Evolutionary conservation across 2,113 vertebrate species (phyloP), one percentile per base, ranked within the genome.

Genomic region (Desmodus rotundus): DNA sequence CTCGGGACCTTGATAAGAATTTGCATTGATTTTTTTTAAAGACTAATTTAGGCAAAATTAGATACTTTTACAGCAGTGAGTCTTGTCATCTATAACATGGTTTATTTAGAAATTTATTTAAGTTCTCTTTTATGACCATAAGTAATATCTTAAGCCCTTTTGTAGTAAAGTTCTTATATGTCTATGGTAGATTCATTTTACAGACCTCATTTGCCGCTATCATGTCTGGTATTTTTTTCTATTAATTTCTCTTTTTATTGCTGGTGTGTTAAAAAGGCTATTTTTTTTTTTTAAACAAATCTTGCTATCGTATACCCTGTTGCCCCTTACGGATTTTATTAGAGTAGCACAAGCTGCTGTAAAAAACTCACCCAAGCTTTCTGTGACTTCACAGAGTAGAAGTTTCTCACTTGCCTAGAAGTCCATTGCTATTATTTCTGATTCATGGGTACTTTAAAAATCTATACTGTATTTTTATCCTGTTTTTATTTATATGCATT

Each of bases 71-170:
- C 47, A 92, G 45, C 63, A 73, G 26, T 11, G 36, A 82, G 16
- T 89, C 73, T 76, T 68, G 6, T 2, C 4, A 14, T 68, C 10
- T 26, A 41, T 58, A 47, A 56, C 6, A 4, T 89, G 36, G 50
- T 15, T 10, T 74, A 0, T 93, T 43, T 68, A 68, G 36, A 47
- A 41, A 36, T 86, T 54, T 43, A n/a, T n/a, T 24, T 58, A 68
- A 87, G 43, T 83, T 83, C 17, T 94, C 72, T 31, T 95, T 67
- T 82, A 13, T 96, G 84, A 67, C 45, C n/a, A 68, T 74, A 50
- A 72, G 16, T 89, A 31, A 43, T 45, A 80, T 36, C 16, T 85
- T 73, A 3, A 41, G 7, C 50, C 22, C 61, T 93, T 89, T 72
- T 41, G 36, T 24, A 89, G 63, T 22, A 63, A 67, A 84, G 24